Percentiles rank a stretch among this genome's conserved stretches.
Conservation (phyloP, 1,140 invertebrate species). For the Panagrolaimus sp. region DNA sequence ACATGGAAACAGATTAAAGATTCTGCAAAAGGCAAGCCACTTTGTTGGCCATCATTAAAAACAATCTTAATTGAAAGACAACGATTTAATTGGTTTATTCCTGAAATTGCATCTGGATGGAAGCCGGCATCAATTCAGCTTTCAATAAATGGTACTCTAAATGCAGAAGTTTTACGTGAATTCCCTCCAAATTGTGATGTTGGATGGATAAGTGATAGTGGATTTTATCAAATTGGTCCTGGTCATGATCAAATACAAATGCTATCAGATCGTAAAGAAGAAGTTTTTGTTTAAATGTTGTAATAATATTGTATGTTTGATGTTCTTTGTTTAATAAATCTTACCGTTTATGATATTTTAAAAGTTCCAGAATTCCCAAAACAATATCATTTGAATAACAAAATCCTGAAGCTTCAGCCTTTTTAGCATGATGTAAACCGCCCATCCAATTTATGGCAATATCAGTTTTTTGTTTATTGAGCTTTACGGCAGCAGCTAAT, state of each 20-base stretch:
- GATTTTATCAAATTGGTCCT: slow-evolving; percentile 10
- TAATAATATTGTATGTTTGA: neutral
- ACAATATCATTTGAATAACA: slow-evolving; percentile 97
- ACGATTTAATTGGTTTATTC: neutral
- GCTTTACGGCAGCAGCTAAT: slow-evolving; percentile 88
- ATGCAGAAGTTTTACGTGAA: too few species aligned
- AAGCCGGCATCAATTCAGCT: neutral
- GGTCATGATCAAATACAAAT: neutral
- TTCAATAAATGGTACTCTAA: neutral
- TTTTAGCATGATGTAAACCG: slow-evolving; percentile 95
- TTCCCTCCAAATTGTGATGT: slow-evolving; percentile 70
- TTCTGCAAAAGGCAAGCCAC: neutral
- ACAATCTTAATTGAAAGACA: neutral
- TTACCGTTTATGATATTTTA: slow-evolving; percentile 65
- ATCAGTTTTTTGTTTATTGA: slow-evolving; percentile 91
- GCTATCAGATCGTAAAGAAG: neutral
- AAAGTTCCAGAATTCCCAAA: slow-evolving; percentile 79
- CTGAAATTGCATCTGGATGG: neutral
- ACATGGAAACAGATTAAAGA: neutral
- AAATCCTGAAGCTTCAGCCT: slow-evolving; percentile 87
- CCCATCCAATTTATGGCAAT: slow-evolving; percentile 98
- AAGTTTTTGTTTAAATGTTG: too few species aligned
- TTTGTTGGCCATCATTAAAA: neutral
- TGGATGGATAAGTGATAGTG: neutral
- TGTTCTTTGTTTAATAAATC: slow-evolving; percentile 40